Evolutionary conservation across 2,797 vertebrate species (phyloP), one percentile per base, ranked within the genome.

Genomic region (Squalus acanthias): DNA sequence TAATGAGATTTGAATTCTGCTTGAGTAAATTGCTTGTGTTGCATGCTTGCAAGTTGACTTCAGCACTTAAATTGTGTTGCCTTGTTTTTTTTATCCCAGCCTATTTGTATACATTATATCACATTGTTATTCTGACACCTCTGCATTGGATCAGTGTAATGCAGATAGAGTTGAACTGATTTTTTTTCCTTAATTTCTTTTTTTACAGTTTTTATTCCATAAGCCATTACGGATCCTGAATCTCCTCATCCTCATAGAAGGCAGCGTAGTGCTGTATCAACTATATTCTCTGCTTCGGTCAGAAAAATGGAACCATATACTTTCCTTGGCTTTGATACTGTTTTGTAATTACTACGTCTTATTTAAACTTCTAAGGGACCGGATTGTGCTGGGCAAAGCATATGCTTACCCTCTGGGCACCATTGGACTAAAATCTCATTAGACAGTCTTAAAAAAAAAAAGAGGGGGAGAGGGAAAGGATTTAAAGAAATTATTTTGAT

Each of bases 301-400:
- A 0, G 99, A 99, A 97, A 99, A 99, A 97, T 99, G 99, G 99
- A 99, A 99, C 98, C 99, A 99, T 97, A 99, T 99, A 0, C 98
- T 99, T 95, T 99, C 99, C 96, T 98, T 99, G 98, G 99, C 99
- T 97, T 99, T 99, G 97, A 99, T 99, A 97, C 99, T 99, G 82
- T 99, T 99, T 98, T 99, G 99, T 98, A 99, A 99, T 98, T 99
- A 99, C 96, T 99, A 99, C 67, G 99, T 99, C 97, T 98, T 99
- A 97, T 99, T 99, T 98, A 99, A 99, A 98, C 98, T 99, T 96
- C 99, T 99, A 70, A 98, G 99, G 97, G 99, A 99, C 98, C 98
- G 99, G 96, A 99, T 99, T 96, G 99, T 99, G 97, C 98, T 99
- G 98, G 99, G 99, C 97, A 99, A 99, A 97, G 99, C 99, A 9